Evolutionary conservation across 1,140 invertebrate genomes (phyloP).

Genomic region (Neelides sp.): DNA sequence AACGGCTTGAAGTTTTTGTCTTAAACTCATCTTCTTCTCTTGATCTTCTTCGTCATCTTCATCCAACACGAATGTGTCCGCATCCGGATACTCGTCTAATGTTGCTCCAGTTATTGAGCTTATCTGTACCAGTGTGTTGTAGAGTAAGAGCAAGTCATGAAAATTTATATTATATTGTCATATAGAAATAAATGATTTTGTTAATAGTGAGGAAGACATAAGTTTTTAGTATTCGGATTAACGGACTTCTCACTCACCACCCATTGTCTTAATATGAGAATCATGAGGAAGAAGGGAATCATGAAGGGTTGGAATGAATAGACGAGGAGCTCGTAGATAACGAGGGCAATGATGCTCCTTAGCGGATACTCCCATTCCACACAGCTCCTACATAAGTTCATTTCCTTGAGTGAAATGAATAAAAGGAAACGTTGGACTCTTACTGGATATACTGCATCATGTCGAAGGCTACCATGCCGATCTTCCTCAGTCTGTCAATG

Average conservation of each 20-base stretch:
- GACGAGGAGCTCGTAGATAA: constrained; percentile 64
- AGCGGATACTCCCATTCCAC: constrained; percentile 92
- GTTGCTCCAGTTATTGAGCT: constrained; percentile 32
- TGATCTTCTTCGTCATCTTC: constrained; percentile 37
- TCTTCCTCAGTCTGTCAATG: constrained; percentile 79
- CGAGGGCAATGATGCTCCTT: constrained; percentile 73
- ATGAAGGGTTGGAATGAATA: constrained; percentile 82
- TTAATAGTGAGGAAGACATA: background rate
- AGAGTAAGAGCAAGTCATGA: background rate
- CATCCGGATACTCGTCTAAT: constrained; percentile 49
- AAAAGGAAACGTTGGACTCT: constrained; percentile 35
- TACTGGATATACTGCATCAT: constrained; percentile 82
- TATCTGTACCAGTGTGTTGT: background rate
- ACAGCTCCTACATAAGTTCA: constrained; percentile 59
- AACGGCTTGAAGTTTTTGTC: constrained; percentile 82
- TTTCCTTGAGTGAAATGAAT: background rate
- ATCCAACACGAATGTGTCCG: constrained; percentile 34
- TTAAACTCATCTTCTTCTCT: constrained; percentile 91
- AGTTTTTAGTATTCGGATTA: constrained; percentile 2
- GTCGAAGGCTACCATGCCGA: constrained; percentile 78
- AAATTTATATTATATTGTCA: constrained; percentile 8
- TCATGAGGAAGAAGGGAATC: constrained; percentile 58
- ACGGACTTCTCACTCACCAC: constrained; percentile 40
- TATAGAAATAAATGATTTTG: background rate
- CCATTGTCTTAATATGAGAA: constrained; percentile 65